A percentile compares a stretch with the other conserved stretches of the same genome.
phyloP scores from a whole-genome alignment of 2,888 invertebrate species.

The Calliphora vomitoria region DNA sequence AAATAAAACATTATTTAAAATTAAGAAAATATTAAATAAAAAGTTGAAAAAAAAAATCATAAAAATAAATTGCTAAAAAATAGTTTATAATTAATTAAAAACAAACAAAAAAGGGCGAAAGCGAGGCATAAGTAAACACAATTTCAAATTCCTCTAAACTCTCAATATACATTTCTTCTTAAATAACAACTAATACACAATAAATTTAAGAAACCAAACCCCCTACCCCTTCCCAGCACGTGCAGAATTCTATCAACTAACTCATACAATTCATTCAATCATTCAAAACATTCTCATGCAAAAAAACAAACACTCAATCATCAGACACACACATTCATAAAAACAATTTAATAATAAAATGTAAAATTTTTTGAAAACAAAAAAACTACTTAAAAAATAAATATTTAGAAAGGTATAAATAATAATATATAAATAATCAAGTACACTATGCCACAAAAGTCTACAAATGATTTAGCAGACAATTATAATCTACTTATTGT shows the following conservation, averaged over 20 bases:
- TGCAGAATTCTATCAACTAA: constrained; percentile 33
- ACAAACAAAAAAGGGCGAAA: constrained; percentile 57
- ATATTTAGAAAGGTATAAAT: constrained; percentile 38
- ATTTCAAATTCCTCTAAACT: constrained; percentile 25
- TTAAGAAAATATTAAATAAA: constrained; percentile 65
- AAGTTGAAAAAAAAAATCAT: constrained; percentile 43
- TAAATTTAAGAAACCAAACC: neutral
- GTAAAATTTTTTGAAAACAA: constrained; percentile 54
- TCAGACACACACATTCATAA: constrained; percentile 9
- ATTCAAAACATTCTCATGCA: constrained; percentile 32
- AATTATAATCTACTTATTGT: constrained; percentile 20
- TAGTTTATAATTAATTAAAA: constrained; percentile 66
- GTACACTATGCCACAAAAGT: constrained; percentile 50
- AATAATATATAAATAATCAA: constrained; percentile 40
- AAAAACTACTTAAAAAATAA: constrained; percentile 53
- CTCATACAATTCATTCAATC: constrained; percentile 24
- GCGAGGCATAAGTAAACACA: constrained; percentile 63
- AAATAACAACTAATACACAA: constrained; percentile 14
- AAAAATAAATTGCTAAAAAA: constrained; percentile 59
- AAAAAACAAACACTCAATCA: constrained; percentile 31
- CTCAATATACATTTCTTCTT: neutral
- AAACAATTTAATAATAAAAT: constrained; percentile 39
- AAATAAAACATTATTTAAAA: constrained; percentile 52
- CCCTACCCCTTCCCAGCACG: constrained; percentile 4
- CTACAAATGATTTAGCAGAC: constrained; percentile 16